phyloP scores from a whole-genome alignment of 2,797 vertebrate species.

The Loris lydekkerianus region DNA sequence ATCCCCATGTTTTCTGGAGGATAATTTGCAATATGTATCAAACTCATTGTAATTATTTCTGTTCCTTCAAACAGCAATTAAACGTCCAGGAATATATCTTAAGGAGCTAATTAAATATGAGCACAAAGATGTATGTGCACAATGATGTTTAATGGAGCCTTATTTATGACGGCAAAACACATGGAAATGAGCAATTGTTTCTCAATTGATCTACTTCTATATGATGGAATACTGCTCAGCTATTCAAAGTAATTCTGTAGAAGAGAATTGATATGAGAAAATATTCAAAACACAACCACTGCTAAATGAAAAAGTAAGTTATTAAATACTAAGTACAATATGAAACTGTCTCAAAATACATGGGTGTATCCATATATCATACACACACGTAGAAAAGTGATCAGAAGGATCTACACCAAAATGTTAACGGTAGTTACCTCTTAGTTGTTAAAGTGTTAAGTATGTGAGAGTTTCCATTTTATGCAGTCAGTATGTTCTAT shows the following conservation, averaged over 20 bases:
- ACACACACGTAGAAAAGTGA: background rate
- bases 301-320: background rate
- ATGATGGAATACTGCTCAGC: background rate
- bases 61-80: background rate
- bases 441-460: background rate
- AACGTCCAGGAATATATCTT: background rate
- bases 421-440: background rate
- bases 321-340: background rate
- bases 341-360: background rate
- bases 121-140: background rate
- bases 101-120: background rate
- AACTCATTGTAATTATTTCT: background rate
- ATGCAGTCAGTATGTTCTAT: background rate
- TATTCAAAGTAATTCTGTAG: slow-evolving; percentile 22
- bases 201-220: background rate
- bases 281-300: background rate
- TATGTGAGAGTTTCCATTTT: background rate
- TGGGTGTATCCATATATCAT: background rate
- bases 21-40: background rate
- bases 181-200: background rate
- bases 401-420: background rate
- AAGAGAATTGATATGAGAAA: background rate
- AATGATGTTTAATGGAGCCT: background rate
- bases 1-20: background rate
- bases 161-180: background rate